Conservation (phyloP, 2,797 vertebrate genomes). For the Melopsittacus undulatus region DNA sequence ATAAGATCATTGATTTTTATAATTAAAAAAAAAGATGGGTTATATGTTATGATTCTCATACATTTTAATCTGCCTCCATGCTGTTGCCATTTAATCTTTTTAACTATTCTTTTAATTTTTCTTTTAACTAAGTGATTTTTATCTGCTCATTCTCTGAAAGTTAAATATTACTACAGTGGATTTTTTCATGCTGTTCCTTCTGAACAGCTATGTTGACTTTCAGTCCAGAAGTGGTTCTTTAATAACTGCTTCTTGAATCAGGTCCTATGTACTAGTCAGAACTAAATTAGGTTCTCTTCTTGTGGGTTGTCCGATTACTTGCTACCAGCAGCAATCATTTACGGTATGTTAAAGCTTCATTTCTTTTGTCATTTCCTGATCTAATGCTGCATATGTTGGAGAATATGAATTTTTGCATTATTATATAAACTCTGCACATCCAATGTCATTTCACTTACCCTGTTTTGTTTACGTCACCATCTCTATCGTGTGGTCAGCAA, state of each 20-base stretch:
- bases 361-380: neutral
- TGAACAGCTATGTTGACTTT: neutral
- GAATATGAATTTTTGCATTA: neutral
- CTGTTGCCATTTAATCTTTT: neutral
- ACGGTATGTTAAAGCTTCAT: neutral
- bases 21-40: neutral
- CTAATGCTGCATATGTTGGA: neutral
- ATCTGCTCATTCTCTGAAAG: neutral
- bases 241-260: neutral
- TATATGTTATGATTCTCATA: neutral
- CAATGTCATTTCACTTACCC: neutral
- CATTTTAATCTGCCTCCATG: neutral
- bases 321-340: neutral
- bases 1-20: neutral
- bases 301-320: neutral
- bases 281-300: neutral
- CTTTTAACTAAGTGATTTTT: neutral
- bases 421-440: neutral
- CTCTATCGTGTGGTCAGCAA: neutral
- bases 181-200: neutral
- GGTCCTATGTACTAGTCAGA: neutral
- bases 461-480: neutral
- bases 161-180: neutral
- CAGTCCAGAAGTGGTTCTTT: neutral
- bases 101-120: neutral